Evolutionary conservation across 2,113 vertebrate species (phyloP), one percentile per base, ranked within the genome.

Genomic region (Bombycilla garrulus): DNA sequence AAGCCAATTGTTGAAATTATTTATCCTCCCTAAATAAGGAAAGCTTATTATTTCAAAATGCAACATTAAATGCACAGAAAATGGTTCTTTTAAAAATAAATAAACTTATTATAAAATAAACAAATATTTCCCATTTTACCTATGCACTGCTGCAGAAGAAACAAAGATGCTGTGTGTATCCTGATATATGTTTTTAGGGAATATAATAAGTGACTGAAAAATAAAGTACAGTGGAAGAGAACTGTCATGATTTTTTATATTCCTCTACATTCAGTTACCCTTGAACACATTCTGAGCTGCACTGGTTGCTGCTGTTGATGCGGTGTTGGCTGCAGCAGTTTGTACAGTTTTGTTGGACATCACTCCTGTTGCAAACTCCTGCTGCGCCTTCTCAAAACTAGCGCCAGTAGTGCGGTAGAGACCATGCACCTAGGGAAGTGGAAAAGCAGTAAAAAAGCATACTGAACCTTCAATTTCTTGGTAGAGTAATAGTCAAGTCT

Each of bases 331-430:
- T 26, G 99, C 98, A 14, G 99, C 99, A 2, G 98, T 99, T 95
- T 99, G 99, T 65, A 99, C 99, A 7, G 99, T 99, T 97, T 99
- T 99, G 98, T 99, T 99, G 96, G 99, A 98, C 99, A 99, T 99
- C 97, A 99, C 99, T 35, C 99, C 99, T 0, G 99, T 99, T 66
- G 99, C 99, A 60, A 99, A 99, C 95, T 99, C 99, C 95, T 99
- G 99, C 84, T 99, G 99, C 5, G 99, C 99, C 64, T 99, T 99
- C 98, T 99, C 99, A 76, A 99, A 99, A 96, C 99, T 99, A 88
- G 99, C 99, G 11, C 98, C 99, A 6, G 99, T 99, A 65, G 98
- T 99, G 22, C 99, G 98, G 97, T 99, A 99, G 71, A 99, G 97
- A 62, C 97, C 98, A 7, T 99, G 99, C 36, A 99, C 99, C 99